Evolutionary conservation across 2,797 vertebrate genomes (phyloP).

Genomic region (Triplophysa bombifrons): DNA sequence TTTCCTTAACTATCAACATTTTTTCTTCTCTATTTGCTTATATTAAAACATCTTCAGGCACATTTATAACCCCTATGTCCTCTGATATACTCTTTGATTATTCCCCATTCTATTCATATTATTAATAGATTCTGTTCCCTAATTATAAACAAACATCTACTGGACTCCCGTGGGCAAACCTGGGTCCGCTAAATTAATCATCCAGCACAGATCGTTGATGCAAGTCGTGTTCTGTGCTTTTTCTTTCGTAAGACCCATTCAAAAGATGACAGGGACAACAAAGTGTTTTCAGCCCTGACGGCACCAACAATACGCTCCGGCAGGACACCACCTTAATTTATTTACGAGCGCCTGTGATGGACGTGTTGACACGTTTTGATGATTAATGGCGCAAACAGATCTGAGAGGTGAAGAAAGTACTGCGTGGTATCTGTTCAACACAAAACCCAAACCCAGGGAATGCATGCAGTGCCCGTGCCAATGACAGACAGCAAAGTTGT

Average conservation of each 20-base stretch:
- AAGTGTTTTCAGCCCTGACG: slow-evolving; percentile 36
- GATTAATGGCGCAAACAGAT: slow-evolving; percentile 55
- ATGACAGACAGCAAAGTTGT: slow-evolving; percentile 16
- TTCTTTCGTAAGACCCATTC: slow-evolving; percentile 35
- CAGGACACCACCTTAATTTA: slow-evolving; percentile 55
- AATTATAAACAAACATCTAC: slow-evolving; percentile 16
- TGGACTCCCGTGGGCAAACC: not conserved
- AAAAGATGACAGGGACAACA: slow-evolving; percentile 45
- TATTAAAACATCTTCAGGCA: not conserved
- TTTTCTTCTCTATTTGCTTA: not conserved
- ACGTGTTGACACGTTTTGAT: slow-evolving; percentile 44
- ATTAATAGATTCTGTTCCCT: slow-evolving; percentile 15
- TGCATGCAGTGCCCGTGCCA: not conserved
- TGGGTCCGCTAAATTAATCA: slow-evolving; percentile 7
- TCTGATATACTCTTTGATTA: not conserved
- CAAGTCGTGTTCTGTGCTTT: slow-evolving; percentile 40
- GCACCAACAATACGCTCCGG: slow-evolving; percentile 48
- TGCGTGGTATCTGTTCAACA: not conserved
- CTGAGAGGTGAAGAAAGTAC: slow-evolving; percentile 23
- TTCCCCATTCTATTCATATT: not conserved
- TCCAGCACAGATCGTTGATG: not conserved
- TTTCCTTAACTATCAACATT: not conserved
- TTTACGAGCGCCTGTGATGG: slow-evolving; percentile 30
- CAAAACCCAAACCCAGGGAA: not conserved
- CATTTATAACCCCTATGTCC: not conserved